These are phyloP conservation scores for Magallana ariakensis DNA, from an alignment of 1,140 invertebrate species.

Conservation along the genomic window DNA sequence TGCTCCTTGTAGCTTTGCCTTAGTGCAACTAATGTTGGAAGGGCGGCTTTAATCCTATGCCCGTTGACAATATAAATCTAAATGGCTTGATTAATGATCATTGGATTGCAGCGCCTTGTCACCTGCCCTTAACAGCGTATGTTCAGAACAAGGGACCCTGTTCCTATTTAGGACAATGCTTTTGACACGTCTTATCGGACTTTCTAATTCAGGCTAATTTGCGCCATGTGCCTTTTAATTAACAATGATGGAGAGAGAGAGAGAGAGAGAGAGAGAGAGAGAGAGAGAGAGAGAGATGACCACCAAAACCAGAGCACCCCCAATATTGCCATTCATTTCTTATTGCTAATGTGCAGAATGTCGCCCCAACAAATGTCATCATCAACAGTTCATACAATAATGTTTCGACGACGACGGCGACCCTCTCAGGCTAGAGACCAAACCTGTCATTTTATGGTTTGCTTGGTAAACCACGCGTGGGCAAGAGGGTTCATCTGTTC, in stretches of 20 bases:
- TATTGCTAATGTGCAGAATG: not conserved
- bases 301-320: too few species aligned
- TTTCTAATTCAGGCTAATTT: conserved; percentile 20
- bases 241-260: not conserved
- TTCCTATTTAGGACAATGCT: conserved; percentile 4
- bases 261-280: too few species aligned
- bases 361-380: conserved; percentile 9
- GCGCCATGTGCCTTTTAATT: conserved; percentile 11
- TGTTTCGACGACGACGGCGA: not conserved
- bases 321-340: not conserved
- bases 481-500: not conserved
- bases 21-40: conserved; percentile 7
- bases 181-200: conserved; percentile 12
- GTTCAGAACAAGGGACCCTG: not conserved
- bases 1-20: not conserved
- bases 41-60: conserved; percentile 17
- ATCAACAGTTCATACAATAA: not conserved
- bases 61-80: conserved; percentile 37
- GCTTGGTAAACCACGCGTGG: conserved; percentile 20
- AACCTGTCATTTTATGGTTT: conserved; percentile 9
- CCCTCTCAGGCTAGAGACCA: not conserved
- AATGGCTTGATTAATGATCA: conserved; percentile 38
- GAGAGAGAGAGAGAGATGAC: too few species aligned
- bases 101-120: conserved; percentile 22
- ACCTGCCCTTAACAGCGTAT: not conserved